Evolutionary conservation across 2,888 invertebrate genomes (phyloP), one percentile per base, ranked within the genome.

Genomic region (Andrena trimmerana): DNA sequence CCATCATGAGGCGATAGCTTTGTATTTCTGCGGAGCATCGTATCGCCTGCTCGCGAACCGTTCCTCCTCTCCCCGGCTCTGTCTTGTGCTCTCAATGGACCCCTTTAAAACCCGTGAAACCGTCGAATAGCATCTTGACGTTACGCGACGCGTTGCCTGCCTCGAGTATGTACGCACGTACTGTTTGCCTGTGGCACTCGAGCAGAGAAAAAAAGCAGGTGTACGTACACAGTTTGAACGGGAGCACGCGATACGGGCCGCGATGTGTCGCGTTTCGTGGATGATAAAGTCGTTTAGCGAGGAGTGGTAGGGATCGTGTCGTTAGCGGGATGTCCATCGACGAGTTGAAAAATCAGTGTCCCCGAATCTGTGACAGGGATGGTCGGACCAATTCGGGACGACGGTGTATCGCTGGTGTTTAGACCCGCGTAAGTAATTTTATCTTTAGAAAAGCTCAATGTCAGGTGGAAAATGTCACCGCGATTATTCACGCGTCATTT

Each of bases 1-100:
- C 82, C 86, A 82, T 80, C 69, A 67, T 69, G 65, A 76, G 78
- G 75, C 29, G 76, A 71, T 79, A 52, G 68, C 75, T 74, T 75
- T 75, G 24, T 63, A 71, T 83, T 57, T 78, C 73, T 70, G 57
- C 6, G 68, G 27, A 50, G 52, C 65, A 72, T 59, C 68, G 69
- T 13, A 48, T 59, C 36, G 63, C 57, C 52, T 62, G 36, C 42
- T 52, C 57, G 59, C 50, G 52, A 31, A 50, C 8, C 3, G 27
- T 73, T 57, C 63, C 33, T 27, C 68, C 27, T 31, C 20, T 20
- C 20, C 50, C 16, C 31, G 13, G 13, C 36, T 10, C 29, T 36
- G 50, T 0, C 6, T 29, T 10, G 7, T 16, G 20, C 63, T 50
- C 8, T 59, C 16, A 10, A 16, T 2, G 48, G 31, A 13, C 31